Evolutionary conservation across 1,140 invertebrate species (phyloP), one percentile per base, ranked within the genome.

Genomic region (Pteromalus puparum): DNA sequence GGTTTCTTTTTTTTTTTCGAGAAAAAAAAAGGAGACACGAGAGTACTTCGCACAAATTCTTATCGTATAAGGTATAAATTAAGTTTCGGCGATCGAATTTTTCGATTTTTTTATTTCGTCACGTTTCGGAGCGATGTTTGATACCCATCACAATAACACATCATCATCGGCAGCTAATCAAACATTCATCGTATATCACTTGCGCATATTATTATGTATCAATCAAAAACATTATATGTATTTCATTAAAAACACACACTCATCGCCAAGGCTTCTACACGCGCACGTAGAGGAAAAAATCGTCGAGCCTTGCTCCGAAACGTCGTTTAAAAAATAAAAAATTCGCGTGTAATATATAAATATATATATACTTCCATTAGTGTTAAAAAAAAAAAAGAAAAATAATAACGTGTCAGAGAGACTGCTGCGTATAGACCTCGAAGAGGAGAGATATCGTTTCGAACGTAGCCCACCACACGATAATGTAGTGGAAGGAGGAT

Each of bases 351-450:
- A 42, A 42, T 42, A 42, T 42, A 10, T 9, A 61, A 74, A 74
- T n/a, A 24, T 30, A 70, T 53, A 67, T 53, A 79, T 87, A 91
- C 89, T 92, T 91, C 89, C 90, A 90, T 34, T 77, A 28, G 74
- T 34, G 26, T 34, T 34, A 34, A 34, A 34, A 34, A 34, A 30
- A 34, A 34, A 34, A 34, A 30, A 30, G 5, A 3, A 30, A 30
- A 30, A 30, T 67, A 15, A n/a, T 26, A 21, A 61, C 18, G 74
- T 46, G 24, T 76, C 18, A 46, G 6, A 76, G 46, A n/a, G 53
- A 86, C 46, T 84, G 77, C 34, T 30, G 30, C 30, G 30, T 30
- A 34, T 34, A 34, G n/a, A n/a, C 30, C 30, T 34, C 30, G 30
- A 34, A 34, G 30, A 30, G 30, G 30, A 30, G 30, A 30, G 61